Percentiles rank a stretch among this genome's conserved stretches.
Conservation (phyloP, 1,140 invertebrate genomes). For the Drosophila auraria region DNA sequence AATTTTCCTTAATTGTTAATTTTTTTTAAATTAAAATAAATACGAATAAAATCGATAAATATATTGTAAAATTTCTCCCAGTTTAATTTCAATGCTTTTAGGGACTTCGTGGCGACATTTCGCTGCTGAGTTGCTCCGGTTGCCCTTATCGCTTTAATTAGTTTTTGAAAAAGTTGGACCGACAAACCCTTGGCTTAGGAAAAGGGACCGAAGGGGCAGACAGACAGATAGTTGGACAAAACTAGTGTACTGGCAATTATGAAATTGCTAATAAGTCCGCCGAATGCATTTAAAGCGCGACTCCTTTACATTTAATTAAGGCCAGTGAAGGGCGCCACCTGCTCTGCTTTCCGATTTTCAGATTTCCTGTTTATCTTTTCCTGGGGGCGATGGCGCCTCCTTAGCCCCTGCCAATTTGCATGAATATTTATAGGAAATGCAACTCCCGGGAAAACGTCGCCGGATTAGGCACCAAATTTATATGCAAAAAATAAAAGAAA, state of each 20-base stretch:
- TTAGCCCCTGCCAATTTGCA: slow-evolving; percentile 53
- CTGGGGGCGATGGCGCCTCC: neutral
- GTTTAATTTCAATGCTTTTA: slow-evolving; percentile 25
- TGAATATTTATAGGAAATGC: slow-evolving; percentile 79
- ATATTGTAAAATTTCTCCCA: neutral
- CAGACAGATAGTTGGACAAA: slow-evolving; percentile 8
- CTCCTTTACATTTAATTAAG: slow-evolving; percentile 72
- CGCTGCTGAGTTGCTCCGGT: slow-evolving; percentile 28
- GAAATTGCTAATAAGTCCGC: slow-evolving; percentile 56
- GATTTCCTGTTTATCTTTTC: slow-evolving; percentile 61
- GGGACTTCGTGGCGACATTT: slow-evolving; percentile 42
- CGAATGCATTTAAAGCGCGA: slow-evolving; percentile 55
- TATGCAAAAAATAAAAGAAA: slow-evolving; percentile 40
- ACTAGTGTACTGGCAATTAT: slow-evolving; percentile 49
- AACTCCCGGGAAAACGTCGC: slow-evolving; percentile 44
- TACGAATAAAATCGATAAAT: neutral
- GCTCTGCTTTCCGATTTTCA: slow-evolving; percentile 29
- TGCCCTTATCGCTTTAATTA: slow-evolving; percentile 76
- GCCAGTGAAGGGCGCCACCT: slow-evolving; percentile 39
- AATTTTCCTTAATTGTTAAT: too few species aligned
- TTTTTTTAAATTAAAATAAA: too few species aligned
- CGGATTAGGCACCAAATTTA: slow-evolving; percentile 73
- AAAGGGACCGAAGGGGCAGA: slow-evolving; percentile 2
- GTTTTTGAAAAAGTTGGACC: slow-evolving; percentile 71
- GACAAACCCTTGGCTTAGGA: slow-evolving; percentile 13